These are phyloP conservation scores for Drosophila micromelanica DNA, from an alignment of 1,140 invertebrate species.

Conservation along the genomic window DNA sequence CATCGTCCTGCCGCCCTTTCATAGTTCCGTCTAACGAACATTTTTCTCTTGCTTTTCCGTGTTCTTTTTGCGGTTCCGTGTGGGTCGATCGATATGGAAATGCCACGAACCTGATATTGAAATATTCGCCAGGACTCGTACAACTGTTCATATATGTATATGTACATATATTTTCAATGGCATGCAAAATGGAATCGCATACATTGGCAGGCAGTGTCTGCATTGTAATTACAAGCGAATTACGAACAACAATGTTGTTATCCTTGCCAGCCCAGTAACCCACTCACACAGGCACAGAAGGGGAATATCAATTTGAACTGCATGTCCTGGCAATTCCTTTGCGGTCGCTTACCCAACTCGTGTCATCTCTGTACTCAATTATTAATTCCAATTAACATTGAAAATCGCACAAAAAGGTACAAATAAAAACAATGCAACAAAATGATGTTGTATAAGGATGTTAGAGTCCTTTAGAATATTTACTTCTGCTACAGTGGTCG, in stretches of 20 bases:
- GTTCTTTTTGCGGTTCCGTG: constrained; percentile 1
- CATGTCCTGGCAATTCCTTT: constrained; percentile 22
- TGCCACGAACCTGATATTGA: constrained; percentile 75
- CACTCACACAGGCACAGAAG: not conserved
- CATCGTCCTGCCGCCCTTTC: not conserved
- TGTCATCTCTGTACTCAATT: constrained; percentile 39
- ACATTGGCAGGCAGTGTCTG: constrained; percentile 48
- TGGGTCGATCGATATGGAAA: constrained; percentile 72
- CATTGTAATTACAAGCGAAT: constrained; percentile 69
- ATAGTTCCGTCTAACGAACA: constrained; percentile 12
- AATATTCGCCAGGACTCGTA: constrained; percentile 44
- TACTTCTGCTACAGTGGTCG: not conserved
- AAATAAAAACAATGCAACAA: constrained; percentile 7
- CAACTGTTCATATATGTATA: not conserved
- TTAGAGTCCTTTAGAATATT: not conserved
- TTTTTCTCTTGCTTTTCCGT: not conserved
- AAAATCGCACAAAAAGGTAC: constrained; percentile 31
- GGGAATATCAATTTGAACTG: constrained; percentile 68
- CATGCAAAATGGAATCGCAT: constrained; percentile 14
- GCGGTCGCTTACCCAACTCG: constrained; percentile 12
- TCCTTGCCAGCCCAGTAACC: constrained; percentile 45
- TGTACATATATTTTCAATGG: constrained; percentile 32
- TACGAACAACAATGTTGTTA: constrained; percentile 46
- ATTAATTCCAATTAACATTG: constrained; percentile 67
- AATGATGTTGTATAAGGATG: not conserved